Base-by-base conservation (phyloP, 2,113 vertebrate genomes). In the Symphodus melops region DNA sequence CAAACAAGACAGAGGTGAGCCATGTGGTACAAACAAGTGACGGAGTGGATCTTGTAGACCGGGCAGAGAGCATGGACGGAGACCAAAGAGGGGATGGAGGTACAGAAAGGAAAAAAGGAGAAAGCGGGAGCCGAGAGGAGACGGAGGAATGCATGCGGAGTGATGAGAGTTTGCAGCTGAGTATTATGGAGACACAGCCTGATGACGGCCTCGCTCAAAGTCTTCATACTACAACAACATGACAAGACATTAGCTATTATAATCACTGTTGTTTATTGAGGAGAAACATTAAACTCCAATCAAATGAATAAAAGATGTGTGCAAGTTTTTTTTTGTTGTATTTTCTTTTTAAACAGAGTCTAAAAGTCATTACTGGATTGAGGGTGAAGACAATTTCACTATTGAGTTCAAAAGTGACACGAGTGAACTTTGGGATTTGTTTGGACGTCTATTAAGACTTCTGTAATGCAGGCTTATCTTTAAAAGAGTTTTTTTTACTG, bases 111-210 rank as follows among this genome's bases (percentile, higher is more conserved):
- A 2, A 7, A 23, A 53, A 2, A 4, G 69, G 64, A 5, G 51
- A 8, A 1, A 48, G n/a, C 68, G 23, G 33, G 59, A 53, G 58
- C 44, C 11, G 0, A 39, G 70, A 42, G 3, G 64, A 81, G 11
- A 21, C 1, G 6, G 56, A 55, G 25, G 25, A 66, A 39, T 0
- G 9, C 0, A n/a, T 16, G 21, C 39, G 17, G 36, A 59, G 36
- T 21, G 75, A 60, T n/a, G 76, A 77, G 21, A 4, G 6, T 60
- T 68, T 92, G 60, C 79, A 82, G 37, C 28, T 85, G 53, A 89
- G 88, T 48, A 81, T 89, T 41, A 79, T 81, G 4, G 92, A 92
- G 75, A 89, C 86, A 10, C 56, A 88, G 62, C 65, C 41, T 0
- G 59, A 73, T 16, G 48, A 82, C 41, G 75, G 42, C n/a, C 20